phyloP scores from a whole-genome alignment of 2,113 vertebrate species.

The Poeciliopsis occidentalis region DNA sequence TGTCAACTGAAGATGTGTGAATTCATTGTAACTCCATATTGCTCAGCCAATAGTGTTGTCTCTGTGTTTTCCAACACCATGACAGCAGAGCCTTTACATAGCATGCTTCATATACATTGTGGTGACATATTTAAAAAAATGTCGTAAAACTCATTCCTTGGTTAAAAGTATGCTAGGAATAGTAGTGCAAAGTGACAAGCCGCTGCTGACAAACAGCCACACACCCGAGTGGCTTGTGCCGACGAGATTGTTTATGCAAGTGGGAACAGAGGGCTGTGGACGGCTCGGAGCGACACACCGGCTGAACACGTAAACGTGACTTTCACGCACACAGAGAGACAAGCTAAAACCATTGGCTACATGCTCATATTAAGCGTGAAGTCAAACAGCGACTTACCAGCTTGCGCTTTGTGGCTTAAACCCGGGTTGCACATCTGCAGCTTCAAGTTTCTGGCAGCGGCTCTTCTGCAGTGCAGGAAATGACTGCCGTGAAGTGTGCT shows the following conservation, averaged over 20 bases:
- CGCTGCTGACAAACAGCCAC: neutral
- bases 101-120: neutral
- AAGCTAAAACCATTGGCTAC: conserved; percentile 1
- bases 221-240: conserved; percentile 2
- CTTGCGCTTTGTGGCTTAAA: conserved; percentile 34
- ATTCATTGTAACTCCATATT: conserved; percentile 64
- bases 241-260: conserved; percentile 36
- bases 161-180: neutral
- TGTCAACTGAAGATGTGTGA: neutral
- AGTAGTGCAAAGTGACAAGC: neutral
- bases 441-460: conserved; percentile 34
- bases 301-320: neutral
- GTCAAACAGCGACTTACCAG: conserved; percentile 65
- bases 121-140: neutral
- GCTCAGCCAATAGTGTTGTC: conserved; percentile 28
- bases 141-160: neutral
- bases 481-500: conserved; percentile 32
- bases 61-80: conserved; percentile 42
- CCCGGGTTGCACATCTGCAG: conserved; percentile 52
- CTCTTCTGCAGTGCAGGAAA: conserved; percentile 70
- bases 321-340: conserved; percentile 3
- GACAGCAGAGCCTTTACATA: neutral
- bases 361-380: conserved; percentile 21
- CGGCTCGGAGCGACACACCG: neutral
- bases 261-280: conserved; percentile 34